Base-by-base conservation (phyloP, 2,113 vertebrate genomes). In the Nycticorax nycticorax region DNA sequence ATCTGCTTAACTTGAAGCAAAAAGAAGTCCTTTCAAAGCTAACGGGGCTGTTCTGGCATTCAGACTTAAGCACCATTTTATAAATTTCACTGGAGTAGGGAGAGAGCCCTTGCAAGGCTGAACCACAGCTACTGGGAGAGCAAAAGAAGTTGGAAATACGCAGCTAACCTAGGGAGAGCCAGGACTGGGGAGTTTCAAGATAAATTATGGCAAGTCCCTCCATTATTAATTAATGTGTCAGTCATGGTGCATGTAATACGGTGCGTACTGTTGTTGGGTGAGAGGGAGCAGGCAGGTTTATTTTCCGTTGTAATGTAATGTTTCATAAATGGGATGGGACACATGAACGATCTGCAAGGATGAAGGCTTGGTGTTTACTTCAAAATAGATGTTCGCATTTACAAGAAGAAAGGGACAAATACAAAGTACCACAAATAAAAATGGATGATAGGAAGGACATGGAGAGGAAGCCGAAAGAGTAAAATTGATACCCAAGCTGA, bases 1-100 rank as follows among this genome's bases (percentile, higher is more conserved):
- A 96, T 6, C 81, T 88, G 91, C 81, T 91, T 91, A 95, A 94
- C 91, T 95, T 93, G 53, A 57, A 67, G 85, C 73, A 68, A 87
- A 94, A 94, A 74, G 18, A 84, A 88, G 47, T 43, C 39, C 43
- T 93, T 94, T 89, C 89, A 92, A 95, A 92, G 84, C 67, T 91
- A 79, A 89, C 5, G 28, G 86, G 73, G 80, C 94, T 91, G 68
- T 69, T 93, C 84, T 74, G 80, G 85, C 84, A 85, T 92, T 96
- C 85, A 76, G 74, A 83, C 89, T 95, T 92, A 74, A 89, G 74
- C 77, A 62, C 22, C 18, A 8, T 24, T 79, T 82, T 22, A 82
- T 50, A 69, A 50, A 92, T 87, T 66, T 73, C 48, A 21, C 71
- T 57, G 91, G 62, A 73, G 80, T 39, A 75, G 62, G 77, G 76